Conservation (phyloP, 2,888 invertebrate species). For the Hirtodrosophila confusa region DNA sequence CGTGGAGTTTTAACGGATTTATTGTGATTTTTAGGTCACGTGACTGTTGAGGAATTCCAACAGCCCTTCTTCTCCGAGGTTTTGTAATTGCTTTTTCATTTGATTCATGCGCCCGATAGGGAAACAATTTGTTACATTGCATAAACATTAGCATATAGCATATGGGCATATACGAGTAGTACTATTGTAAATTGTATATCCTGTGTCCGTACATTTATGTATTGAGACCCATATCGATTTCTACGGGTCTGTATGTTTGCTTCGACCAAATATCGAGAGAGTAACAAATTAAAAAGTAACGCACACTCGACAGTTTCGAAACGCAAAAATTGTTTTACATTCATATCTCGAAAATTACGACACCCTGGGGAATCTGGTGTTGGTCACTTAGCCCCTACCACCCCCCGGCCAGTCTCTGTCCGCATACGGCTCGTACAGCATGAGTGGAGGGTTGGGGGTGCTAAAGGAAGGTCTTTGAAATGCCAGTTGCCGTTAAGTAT, state of each 20-base stretch:
- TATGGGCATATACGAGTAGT: background rate
- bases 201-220: background rate
- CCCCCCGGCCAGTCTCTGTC: constrained; percentile 6
- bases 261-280: constrained; percentile 34
- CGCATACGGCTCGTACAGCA: constrained; percentile 13
- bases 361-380: constrained; percentile 81
- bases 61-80: background rate
- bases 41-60: constrained; percentile 62
- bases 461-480: constrained; percentile 10
- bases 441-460: background rate
- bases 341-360: constrained; percentile 84
- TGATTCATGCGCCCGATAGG: constrained; percentile 52
- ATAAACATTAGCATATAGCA: constrained; percentile 30
- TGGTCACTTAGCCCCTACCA: constrained; percentile 61
- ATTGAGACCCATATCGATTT: constrained; percentile 37
- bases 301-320: constrained; percentile 62
- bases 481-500: constrained; percentile 55
- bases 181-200: background rate
- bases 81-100: constrained; percentile 62
- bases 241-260: background rate
- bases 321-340: constrained; percentile 82
- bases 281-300: constrained; percentile 67
- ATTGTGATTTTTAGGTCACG: constrained; percentile 75
- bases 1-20: constrained; percentile 67
- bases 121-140: constrained; percentile 43